Conservation (phyloP, 2,113 vertebrate genomes). For the Perca flavescens region DNA sequence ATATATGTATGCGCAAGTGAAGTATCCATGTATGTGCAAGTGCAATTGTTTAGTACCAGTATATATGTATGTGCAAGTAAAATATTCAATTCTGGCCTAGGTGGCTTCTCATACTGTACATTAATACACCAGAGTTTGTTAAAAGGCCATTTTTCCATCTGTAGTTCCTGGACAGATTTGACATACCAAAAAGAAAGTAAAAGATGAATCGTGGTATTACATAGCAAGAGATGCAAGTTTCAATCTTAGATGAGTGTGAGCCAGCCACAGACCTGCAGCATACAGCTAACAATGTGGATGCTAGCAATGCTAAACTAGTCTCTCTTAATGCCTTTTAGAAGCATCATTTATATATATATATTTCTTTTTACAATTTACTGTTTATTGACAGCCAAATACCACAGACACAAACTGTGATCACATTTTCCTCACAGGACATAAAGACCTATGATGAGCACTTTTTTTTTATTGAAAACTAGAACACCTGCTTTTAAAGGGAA, state of each 20-base stretch:
- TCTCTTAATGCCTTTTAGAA: background rate
- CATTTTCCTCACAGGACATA: conserved; percentile 1
- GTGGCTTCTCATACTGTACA: background rate
- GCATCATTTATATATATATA: background rate
- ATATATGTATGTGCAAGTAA: no score
- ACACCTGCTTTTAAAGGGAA: background rate
- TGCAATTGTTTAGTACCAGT: no score
- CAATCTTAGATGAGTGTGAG: conserved; percentile 5
- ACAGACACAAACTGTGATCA: background rate
- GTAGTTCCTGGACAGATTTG: background rate
- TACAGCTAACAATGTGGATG: no score
- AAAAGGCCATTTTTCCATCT: background rate
- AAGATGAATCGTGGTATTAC: background rate
- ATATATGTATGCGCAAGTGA: no score
- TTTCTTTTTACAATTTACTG: background rate
- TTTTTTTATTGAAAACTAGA: background rate
- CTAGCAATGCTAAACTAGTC: background rate
- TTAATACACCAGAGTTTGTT: background rate
- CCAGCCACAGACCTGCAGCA: background rate
- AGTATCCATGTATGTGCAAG: no score
- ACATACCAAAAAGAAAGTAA: background rate
- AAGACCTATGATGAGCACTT: background rate
- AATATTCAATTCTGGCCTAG: no score
- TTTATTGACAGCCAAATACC: conserved; percentile 9
- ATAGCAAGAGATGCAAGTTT: conserved; percentile 32